These are phyloP conservation scores for Bimastos eiseni DNA, from an alignment of 2,888 invertebrate genomes.

Conservation along the genomic window DNA sequence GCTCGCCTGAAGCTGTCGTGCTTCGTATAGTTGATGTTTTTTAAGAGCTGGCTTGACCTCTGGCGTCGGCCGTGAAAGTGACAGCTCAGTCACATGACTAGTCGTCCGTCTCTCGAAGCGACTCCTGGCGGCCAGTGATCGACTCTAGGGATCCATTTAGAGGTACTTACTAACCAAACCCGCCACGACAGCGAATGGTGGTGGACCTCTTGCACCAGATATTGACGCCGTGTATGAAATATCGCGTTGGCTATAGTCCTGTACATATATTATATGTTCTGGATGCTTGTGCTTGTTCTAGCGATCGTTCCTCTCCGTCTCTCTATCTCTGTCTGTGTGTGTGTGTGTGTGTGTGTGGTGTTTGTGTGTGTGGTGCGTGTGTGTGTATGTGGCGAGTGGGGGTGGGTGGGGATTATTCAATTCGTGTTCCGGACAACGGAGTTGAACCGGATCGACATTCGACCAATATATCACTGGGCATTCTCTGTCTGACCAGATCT, in stretches of 20 bases:
- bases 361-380: not conserved
- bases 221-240: not conserved
- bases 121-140: not conserved
- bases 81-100: not conserved
- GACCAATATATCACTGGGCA: conserved; percentile 1
- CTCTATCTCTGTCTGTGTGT: not conserved
- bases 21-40: not conserved
- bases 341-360: not conserved
- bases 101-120: not conserved
- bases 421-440: conserved; percentile 4
- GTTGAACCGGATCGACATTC: not conserved
- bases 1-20: no score
- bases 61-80: not conserved
- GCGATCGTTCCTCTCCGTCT: no score
- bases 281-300: not conserved
- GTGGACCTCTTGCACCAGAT: not conserved
- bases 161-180: not conserved
- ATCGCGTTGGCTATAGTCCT: not conserved
- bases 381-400: no score
- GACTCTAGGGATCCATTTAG: not conserved
- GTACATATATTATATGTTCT: not conserved
- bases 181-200: not conserved
- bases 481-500: not conserved
- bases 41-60: not conserved
- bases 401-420: not conserved